Conservation (phyloP, 2,888 invertebrate species). For the Lymantria monacha region DNA sequence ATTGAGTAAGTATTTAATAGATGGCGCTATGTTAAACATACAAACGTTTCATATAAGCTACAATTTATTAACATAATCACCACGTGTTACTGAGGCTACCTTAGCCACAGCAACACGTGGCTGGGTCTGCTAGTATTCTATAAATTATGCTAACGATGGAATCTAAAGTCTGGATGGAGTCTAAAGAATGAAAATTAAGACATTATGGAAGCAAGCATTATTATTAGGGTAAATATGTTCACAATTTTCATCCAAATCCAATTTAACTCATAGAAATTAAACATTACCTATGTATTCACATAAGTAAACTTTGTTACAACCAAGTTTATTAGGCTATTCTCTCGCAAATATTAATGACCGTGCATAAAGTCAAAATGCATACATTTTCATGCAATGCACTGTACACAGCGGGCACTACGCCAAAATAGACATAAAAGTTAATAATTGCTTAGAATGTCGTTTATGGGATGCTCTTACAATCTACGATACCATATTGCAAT, state of each 20-base stretch:
- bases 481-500: background rate
- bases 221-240: too few relatives aligned
- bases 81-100: too few relatives aligned
- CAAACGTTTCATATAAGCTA: too few relatives aligned
- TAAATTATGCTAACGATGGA: too few relatives aligned
- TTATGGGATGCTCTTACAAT: constrained; percentile 17
- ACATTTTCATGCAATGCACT: constrained; percentile 30
- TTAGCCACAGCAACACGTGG: too few relatives aligned
- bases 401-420: constrained; percentile 40
- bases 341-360: constrained; percentile 31
- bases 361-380: constrained; percentile 29
- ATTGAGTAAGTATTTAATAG: too few relatives aligned
- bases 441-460: constrained; percentile 42
- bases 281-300: constrained; percentile 2
- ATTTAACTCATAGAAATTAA: background rate
- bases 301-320: constrained; percentile 1
- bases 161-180: too few relatives aligned
- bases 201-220: too few relatives aligned
- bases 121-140: too few relatives aligned
- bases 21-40: too few relatives aligned
- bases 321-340: constrained; percentile 20
- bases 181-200: too few relatives aligned
- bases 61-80: too few relatives aligned
- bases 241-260: background rate
- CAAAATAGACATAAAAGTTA: constrained; percentile 45